Conservation (phyloP, 1,140 invertebrate species). For the Diachasmimorpha longicaudata region DNA sequence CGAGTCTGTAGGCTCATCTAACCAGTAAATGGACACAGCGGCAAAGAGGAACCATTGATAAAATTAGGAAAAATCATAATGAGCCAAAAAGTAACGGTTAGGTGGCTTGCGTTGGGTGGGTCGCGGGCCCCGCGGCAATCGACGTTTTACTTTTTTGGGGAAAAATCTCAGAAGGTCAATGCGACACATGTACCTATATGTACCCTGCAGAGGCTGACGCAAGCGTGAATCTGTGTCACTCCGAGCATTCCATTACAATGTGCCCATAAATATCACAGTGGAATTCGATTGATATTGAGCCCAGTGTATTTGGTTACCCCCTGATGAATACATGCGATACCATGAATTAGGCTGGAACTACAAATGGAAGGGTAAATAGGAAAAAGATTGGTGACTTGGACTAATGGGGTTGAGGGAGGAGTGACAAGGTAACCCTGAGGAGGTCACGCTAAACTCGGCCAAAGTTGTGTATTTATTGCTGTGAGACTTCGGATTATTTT, state of each 20-base stretch:
- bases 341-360: not conserved
- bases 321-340: not conserved
- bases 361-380: not conserved
- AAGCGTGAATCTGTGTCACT: not conserved
- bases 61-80: no score
- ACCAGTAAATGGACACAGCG: no score
- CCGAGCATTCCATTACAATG: not conserved
- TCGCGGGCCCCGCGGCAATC: not conserved
- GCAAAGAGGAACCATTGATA: no score
- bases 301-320: not conserved
- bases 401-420: not conserved
- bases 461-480: not conserved
- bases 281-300: conserved; percentile 3
- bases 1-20: no score
- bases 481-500: no score
- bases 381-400: not conserved
- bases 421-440: not conserved
- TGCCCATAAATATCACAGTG: not conserved
- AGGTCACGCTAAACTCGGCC: not conserved
- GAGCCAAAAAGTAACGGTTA: no score
- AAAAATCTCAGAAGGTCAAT: not conserved
- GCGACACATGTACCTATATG: not conserved
- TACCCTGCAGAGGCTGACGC: not conserved
- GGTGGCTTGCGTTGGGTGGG: no score
- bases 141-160: not conserved